phyloP scores from a whole-genome alignment of 1,140 invertebrate species.

The Hypothenemus hampei region DNA sequence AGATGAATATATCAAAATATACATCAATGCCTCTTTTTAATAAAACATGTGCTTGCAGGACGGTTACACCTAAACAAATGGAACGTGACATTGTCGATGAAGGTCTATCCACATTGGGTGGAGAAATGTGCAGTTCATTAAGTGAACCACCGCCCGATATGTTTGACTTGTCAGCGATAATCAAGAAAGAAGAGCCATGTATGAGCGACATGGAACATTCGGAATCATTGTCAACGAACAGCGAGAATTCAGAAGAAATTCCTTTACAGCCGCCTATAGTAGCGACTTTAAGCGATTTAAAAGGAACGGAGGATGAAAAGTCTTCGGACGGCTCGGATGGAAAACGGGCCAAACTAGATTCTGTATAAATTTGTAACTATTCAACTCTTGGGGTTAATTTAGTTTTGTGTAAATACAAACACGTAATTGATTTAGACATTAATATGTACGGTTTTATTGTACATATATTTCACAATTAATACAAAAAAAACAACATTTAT shows the following conservation, averaged over 20 bases:
- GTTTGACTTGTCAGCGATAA: slow-evolving; percentile 38
- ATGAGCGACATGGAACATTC: slow-evolving; percentile 29
- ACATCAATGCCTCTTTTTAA: too few species aligned
- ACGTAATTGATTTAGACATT: neutral
- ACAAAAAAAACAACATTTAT: neutral
- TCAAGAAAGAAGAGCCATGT: slow-evolving; percentile 24
- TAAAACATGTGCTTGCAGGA: too few species aligned
- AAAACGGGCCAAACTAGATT: slow-evolving; percentile 30
- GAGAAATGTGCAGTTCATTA: slow-evolving; percentile 43
- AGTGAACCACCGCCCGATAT: slow-evolving; percentile 45
- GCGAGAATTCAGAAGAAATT: slow-evolving; percentile 39
- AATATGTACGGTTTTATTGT: neutral
- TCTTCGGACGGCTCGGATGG: slow-evolving; percentile 13
- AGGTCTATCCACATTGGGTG: slow-evolving; percentile 37
- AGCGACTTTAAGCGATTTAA: slow-evolving; percentile 21
- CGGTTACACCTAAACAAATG: slow-evolving; percentile 7
- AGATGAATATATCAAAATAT: too few species aligned
- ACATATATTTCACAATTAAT: neutral
- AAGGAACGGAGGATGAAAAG: slow-evolving; percentile 7
- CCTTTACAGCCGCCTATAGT: slow-evolving; percentile 39
- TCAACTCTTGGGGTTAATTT: neutral
- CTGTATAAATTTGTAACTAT: neutral
- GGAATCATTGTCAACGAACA: slow-evolving; percentile 29
- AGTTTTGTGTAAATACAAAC: neutral
- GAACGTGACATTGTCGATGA: slow-evolving; percentile 25